Conservation (phyloP, 2,113 vertebrate genomes). For the Ursus arctos region DNA sequence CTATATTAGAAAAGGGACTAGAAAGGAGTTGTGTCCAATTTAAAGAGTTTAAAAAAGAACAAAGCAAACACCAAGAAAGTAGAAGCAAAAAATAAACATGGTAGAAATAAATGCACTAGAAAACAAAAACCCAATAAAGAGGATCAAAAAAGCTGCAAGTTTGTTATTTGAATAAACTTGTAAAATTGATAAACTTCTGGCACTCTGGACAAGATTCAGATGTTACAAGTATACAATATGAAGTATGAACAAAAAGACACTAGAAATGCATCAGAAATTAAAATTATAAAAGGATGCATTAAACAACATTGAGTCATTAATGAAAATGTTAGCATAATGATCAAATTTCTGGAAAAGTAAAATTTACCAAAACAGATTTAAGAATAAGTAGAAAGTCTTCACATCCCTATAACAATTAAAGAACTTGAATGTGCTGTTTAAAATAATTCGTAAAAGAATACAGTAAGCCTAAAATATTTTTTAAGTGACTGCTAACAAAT, state of each 20-base stretch:
- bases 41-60: not conserved
- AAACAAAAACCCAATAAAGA: not conserved
- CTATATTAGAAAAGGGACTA: not conserved
- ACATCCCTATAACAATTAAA: not conserved
- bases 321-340: not conserved
- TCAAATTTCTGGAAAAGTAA: conserved; percentile 13
- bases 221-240: not conserved
- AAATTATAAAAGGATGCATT: not conserved
- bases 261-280: not conserved
- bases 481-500: not conserved
- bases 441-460: not conserved
- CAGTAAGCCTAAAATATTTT: not conserved
- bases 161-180: not conserved
- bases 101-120: not conserved
- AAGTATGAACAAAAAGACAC: not conserved
- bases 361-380: not conserved
- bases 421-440: not conserved
- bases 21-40: not conserved
- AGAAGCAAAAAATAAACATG: not conserved
- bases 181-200: not conserved
- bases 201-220: not conserved
- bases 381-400: not conserved
- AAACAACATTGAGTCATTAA: not conserved
- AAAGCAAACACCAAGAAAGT: not conserved
- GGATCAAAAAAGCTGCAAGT: not conserved